Conservation (phyloP, 2,888 invertebrate genomes). For the Xylocampa areola region DNA sequence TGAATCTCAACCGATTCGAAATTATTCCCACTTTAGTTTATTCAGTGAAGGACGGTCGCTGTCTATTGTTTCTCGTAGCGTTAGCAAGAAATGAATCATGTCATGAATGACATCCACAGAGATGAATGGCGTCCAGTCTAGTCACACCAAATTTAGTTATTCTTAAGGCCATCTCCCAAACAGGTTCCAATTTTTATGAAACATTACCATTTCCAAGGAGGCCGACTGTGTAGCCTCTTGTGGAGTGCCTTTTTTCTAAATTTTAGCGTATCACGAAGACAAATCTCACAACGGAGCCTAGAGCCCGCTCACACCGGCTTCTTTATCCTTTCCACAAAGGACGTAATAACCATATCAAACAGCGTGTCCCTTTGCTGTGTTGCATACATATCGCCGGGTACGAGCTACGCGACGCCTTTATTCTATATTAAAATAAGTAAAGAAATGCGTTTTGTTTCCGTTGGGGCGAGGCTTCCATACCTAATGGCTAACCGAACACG, state of each 20-base stretch:
- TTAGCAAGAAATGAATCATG: slow-evolving; percentile 70
- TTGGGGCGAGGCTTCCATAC: slow-evolving; percentile 77
- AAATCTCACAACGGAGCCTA: slow-evolving; percentile 80
- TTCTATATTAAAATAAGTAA: slow-evolving; percentile 83
- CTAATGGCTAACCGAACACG: slow-evolving; percentile 74
- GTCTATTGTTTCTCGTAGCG: slow-evolving; percentile 56
- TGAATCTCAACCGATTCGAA: slow-evolving; percentile 33
- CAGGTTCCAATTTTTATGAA: slow-evolving; percentile 76
- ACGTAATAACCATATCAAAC: slow-evolving; percentile 90
- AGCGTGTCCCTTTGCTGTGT: slow-evolving; percentile 85
- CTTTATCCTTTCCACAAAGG: slow-evolving; percentile 86
- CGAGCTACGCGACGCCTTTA: slow-evolving; percentile 72
- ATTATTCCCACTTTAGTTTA: slow-evolving; percentile 39
- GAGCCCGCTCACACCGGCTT: slow-evolving; percentile 77
- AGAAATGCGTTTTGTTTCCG: slow-evolving; percentile 87
- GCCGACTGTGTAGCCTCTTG: slow-evolving; percentile 71
- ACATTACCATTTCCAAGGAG: slow-evolving; percentile 84
- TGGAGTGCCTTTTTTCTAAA: slow-evolving; percentile 72
- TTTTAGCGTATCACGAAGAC: slow-evolving; percentile 88
- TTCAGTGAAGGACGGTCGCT: slow-evolving; percentile 36
- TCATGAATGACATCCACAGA: slow-evolving; percentile 72
- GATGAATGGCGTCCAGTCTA: slow-evolving; percentile 77
- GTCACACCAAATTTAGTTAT: slow-evolving; percentile 80
- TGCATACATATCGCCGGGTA: slow-evolving; percentile 85
- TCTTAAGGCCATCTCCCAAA: slow-evolving; percentile 71